These are phyloP conservation scores for Zonotrichia leucophrys DNA, from an alignment of 2,113 vertebrate species.

Conservation along the genomic window DNA sequence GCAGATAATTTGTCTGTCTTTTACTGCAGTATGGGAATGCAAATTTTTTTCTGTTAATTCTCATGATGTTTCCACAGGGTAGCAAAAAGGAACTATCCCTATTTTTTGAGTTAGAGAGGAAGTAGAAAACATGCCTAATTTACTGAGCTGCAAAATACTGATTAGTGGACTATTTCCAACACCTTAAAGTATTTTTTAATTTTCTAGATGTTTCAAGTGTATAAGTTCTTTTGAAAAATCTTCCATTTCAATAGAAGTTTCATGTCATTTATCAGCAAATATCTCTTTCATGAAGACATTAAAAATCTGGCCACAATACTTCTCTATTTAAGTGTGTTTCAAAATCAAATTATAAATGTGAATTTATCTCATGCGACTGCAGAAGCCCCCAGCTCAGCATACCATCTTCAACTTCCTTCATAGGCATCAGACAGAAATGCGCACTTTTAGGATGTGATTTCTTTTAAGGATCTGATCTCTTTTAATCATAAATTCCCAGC, in stretches of 20 bases:
- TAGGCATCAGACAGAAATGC: not conserved
- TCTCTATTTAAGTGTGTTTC: not conserved
- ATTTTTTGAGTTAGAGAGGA: not conserved
- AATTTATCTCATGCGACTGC: not conserved
- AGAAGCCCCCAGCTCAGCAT: not conserved
- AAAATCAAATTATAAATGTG: not conserved
- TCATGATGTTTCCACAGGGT: not conserved
- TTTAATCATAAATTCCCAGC: not conserved
- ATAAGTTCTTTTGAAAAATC: not conserved
- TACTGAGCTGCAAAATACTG: not conserved
- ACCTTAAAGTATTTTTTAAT: not conserved
- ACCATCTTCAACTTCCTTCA: not conserved
- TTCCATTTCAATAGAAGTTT: not conserved
- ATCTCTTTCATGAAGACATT: not conserved
- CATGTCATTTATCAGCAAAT: not conserved
- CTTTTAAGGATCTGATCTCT: not conserved
- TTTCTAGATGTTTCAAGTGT: not conserved
- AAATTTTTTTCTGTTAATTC: accelerated
- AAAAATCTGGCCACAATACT: not conserved
- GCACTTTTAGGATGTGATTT: not conserved
- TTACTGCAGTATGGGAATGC: not conserved
- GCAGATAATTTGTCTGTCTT: not conserved
- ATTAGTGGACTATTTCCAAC: not conserved
- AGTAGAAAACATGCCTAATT: not conserved
- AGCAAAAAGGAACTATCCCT: not conserved